Base-by-base conservation (phyloP, 2,888 invertebrate species). In the Calameuta pallipes region DNA sequence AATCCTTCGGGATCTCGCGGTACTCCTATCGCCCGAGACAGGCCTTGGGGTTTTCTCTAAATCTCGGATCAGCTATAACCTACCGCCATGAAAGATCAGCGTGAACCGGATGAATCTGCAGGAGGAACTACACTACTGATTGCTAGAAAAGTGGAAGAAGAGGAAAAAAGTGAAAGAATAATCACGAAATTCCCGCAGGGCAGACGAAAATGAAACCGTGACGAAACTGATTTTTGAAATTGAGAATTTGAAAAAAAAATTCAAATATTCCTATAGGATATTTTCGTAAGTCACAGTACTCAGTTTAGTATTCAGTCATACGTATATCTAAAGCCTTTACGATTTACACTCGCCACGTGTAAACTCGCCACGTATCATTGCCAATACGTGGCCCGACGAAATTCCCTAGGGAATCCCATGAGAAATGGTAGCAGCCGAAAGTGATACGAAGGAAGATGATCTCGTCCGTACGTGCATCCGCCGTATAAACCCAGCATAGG, bases 21-120 rank as follows among this genome's bases (percentile, higher is more conserved):
- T 70, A n/a, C 30, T 37, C 78, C 78, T 78, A 78, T 78, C 78
- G 75, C 70, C 75, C 70, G 34, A 74, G 75, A 70, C 78, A 78
- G 78, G 73, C 75, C 78, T 68, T 75, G 75, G 78, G 69, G 70
- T 33, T 33, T 70, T 15, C 41, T 15, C 41, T 15, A 41, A 41
- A 41, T 41, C 41, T 41, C 41, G 41, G 41, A 41, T 41, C 41
- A 41, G 41, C 41, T 15, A 15, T 41, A 41, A 41, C 41, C 15
- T 41, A 15, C 41, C 41, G 41, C 41, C 41, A 41, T 41, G 41
- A 41, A 41, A 41, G 41, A 41, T 41, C 41, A 15, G 6, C 41
- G 41, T 41, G 41, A 56, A 23, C 9, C 9, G 23, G 6, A 56
- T 56, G 23, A 56, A 23, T 2, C 56, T 56, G 23, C 23, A 56